Base-by-base conservation (phyloP, 2,888 invertebrate species). In the Melanostoma scalare region DNA sequence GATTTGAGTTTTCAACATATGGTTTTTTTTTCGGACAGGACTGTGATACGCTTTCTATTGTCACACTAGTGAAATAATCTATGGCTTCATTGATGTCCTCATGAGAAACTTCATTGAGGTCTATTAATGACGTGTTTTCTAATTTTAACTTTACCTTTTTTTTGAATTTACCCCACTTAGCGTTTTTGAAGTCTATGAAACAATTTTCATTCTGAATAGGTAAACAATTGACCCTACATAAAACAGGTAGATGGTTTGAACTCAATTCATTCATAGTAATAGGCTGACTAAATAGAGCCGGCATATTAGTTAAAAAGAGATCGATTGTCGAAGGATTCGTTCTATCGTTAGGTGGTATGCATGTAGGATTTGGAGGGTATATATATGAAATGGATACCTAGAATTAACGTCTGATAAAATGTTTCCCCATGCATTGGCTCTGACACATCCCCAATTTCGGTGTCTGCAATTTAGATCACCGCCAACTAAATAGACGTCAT, bases 401-500 rank as follows among this genome's bases (percentile, higher is more conserved):
- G 36, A 9, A 46, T 44, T 68, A 1, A 61, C 6, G 33, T 79
- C 68, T 9, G 38, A 30, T 4, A 72, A 31, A 4, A 71, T 40
- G 50, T 77, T 77, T 50, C 65, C 72, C 67, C 50, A 72, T 0
- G 60, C 52, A 10, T 78, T 78, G 3, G 78, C 20, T 20, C 20
- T 20, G 20, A 20, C 20, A 20, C 20, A 20, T 20, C 20, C 20
- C 20, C 20, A 20, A 20, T 20, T 20, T 20, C 20, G 20, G 20
- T 20, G 20, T 20, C 20, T 20, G 20, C 20, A 20, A 65, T 69
- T 69, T 3, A 61, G 55, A 20, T 55, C 71, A 0, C 77, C 63
- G 8, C 60, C 65, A 33, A 67, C 5, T 33, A 67, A 61, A 55
- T 53, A 71, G 4, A 31, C 48, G 36, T 53, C 53, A 48, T 50